Conservation (phyloP, 2,113 vertebrate species). For the Odobenus rosmarus region DNA sequence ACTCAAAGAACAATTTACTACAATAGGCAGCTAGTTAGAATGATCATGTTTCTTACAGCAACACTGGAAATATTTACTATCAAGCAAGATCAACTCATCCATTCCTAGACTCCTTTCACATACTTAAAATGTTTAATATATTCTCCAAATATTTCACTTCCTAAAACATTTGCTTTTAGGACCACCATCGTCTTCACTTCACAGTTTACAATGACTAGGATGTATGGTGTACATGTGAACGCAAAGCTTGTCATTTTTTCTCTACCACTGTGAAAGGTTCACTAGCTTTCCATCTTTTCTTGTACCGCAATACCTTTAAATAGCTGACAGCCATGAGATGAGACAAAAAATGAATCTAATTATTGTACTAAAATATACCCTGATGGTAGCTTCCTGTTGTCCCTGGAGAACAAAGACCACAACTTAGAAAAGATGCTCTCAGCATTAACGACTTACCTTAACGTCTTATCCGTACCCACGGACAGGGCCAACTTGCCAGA, state of each 20-base stretch:
- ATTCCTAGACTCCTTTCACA: not conserved
- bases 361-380: not conserved
- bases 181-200: not conserved
- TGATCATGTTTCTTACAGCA: not conserved
- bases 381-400: not conserved
- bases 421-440: not conserved
- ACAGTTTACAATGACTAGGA: too few relatives aligned
- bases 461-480: slow-evolving; percentile 96
- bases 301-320: not conserved
- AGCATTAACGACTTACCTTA: slow-evolving; percentile 87
- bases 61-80: not conserved
- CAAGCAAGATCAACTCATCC: not conserved
- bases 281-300: not conserved
- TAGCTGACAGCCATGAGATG: not conserved
- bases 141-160: not conserved
- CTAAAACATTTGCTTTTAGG: not conserved
- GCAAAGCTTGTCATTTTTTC: not conserved
- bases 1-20: not conserved
- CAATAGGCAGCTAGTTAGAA: not conserved
- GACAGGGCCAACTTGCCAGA: slow-evolving; percentile 97
- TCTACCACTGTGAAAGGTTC: not conserved
- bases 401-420: not conserved
- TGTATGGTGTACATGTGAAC: not conserved
- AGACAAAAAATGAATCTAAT: not conserved
- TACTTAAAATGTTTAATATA: not conserved